Evolutionary conservation across 2,888 invertebrate species (phyloP).

Genomic region (Exephanes ischioxanthus): DNA sequence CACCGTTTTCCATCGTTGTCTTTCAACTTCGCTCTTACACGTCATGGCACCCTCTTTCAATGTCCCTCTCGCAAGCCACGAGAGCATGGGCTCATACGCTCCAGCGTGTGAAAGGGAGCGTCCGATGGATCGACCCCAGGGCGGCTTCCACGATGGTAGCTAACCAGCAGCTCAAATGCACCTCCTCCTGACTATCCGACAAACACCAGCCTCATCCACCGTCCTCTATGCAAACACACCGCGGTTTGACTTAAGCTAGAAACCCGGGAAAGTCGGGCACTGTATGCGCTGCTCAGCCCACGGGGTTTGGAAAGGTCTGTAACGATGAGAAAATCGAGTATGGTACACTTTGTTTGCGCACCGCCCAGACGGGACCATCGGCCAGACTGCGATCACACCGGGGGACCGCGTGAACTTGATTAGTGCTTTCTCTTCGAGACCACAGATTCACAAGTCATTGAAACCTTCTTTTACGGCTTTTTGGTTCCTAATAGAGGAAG

Average conservation of each 20-base stretch:
- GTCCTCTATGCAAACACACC: slow-evolving; percentile 46
- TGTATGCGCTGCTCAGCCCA: not conserved
- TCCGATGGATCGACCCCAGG: slow-evolving; percentile 25
- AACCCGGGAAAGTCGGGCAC: slow-evolving; percentile 34
- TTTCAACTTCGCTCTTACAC: slow-evolving; percentile 34
- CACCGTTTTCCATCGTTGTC: slow-evolving; percentile 40
- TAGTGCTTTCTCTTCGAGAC: not conserved
- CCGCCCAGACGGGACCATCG: not conserved
- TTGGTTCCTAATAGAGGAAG: too few species aligned
- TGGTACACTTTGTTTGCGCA: not conserved
- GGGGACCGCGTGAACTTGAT: not conserved
- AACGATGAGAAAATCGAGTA: slow-evolving; percentile 16
- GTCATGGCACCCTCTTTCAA: slow-evolving; percentile 32
- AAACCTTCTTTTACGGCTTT: not conserved
- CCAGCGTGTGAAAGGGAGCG: slow-evolving; percentile 9
- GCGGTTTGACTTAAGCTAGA: slow-evolving; percentile 10
- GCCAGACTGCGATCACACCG: not conserved
- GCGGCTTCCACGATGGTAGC: slow-evolving; percentile 3
- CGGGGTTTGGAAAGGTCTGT: not conserved
- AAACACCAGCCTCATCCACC: slow-evolving; percentile 11
- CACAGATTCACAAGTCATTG: not conserved
- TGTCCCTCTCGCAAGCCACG: slow-evolving; percentile 36
- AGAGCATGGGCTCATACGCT: slow-evolving; percentile 51
- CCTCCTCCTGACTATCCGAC: slow-evolving; percentile 24
- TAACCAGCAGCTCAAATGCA: slow-evolving; percentile 18